Percentiles rank a stretch among this genome's conserved stretches.
These are phyloP conservation scores for Stenotaenia linearis DNA, from an alignment of 2,888 invertebrate genomes.

Conservation along the genomic window DNA sequence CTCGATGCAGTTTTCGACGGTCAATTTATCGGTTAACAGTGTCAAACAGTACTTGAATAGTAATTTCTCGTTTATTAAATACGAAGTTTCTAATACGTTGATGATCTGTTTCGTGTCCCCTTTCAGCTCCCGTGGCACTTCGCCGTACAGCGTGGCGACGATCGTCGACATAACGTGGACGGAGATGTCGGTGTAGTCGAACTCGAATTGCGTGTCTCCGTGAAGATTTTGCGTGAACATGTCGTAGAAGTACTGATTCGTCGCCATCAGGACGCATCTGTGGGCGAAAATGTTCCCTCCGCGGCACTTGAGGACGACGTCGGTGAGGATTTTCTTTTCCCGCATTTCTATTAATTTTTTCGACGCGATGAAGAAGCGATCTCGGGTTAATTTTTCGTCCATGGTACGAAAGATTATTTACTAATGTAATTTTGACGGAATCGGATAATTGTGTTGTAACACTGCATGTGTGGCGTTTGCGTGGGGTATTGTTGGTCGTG, in stretches of 20 bases:
- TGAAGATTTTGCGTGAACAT: not conserved
- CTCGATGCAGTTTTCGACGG: not conserved
- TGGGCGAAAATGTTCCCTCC: not conserved
- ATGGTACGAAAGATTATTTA: not conserved
- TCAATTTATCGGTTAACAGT: not conserved
- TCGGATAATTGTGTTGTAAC: not conserved
- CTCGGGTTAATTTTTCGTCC: not conserved
- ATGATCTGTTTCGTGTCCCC: not conserved
- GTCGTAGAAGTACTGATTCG: not conserved
- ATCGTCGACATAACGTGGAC: not conserved
- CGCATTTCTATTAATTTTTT: not conserved
- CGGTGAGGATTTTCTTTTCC: not conserved
- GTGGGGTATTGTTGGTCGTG: not conserved
- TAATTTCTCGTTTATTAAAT: not conserved
- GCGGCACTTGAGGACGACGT: not conserved
- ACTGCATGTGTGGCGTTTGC: not conserved
- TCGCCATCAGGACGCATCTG: not conserved
- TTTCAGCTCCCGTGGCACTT: not conserved
- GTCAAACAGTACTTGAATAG: not conserved
- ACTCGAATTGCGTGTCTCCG: not conserved
- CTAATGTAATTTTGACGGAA: not conserved
- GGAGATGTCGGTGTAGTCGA: not conserved
- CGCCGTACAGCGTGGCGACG: not conserved
- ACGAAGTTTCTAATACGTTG: not conserved
- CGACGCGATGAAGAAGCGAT: not conserved